Evolutionary conservation across 23 tunicate species (phyloP).

Genomic region (Halocynthia aurantium): DNA sequence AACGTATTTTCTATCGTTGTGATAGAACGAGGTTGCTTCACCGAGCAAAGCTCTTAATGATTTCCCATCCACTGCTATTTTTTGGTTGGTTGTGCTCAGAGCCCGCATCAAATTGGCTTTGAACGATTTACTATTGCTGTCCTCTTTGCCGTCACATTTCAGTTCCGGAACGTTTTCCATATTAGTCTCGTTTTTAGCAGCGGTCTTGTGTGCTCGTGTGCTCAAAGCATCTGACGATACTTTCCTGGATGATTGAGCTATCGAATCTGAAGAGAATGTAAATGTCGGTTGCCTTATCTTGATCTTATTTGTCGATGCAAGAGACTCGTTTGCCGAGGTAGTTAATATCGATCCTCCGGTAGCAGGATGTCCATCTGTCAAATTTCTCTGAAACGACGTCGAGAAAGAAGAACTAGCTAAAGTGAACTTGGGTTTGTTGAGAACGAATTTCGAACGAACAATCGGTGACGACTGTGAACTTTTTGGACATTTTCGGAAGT

Average conservation of each 20-base stretch:
- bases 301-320: neutral
- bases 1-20: conserved; percentile 23
- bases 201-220: neutral
- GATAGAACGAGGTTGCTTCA: conserved; percentile 20
- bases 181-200: neutral
- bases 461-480: neutral
- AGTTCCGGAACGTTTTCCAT: conserved; percentile 4
- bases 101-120: conserved; percentile 18
- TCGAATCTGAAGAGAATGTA: neutral
- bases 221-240: too few species aligned
- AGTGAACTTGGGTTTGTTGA: conserved; percentile 2
- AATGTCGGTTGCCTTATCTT: neutral
- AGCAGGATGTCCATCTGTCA: neutral
- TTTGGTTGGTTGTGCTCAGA: conserved; percentile 13
- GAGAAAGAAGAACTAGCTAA: neutral
- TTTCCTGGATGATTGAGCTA: too few species aligned
- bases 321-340: neutral
- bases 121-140: neutral
- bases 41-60: conserved; percentile 21
- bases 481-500: too few species aligned
- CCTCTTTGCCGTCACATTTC: conserved; percentile 2
- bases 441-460: neutral
- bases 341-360: neutral
- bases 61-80: conserved; percentile 23
- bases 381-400: too few species aligned